These are phyloP conservation scores for Trachemys scripta DNA, from an alignment of 2,113 vertebrate species.

Conservation along the genomic window DNA sequence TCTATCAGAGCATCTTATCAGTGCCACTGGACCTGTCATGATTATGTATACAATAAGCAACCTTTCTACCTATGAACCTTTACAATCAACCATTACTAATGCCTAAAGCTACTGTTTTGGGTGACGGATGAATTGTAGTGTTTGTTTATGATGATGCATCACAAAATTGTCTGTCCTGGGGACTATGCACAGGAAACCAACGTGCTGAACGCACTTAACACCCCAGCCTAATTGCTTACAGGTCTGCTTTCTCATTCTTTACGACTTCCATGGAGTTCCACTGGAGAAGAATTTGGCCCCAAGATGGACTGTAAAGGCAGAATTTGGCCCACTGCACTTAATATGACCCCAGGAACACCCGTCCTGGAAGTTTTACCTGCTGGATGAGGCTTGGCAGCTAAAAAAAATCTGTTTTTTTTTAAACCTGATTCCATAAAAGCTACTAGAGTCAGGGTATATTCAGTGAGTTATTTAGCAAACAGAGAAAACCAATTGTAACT, in stretches of 20 bases:
- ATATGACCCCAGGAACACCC: not conserved
- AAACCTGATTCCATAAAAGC: not conserved
- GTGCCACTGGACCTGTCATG: constrained; percentile 11
- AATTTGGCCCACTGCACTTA: not conserved
- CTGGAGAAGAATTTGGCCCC: not conserved
- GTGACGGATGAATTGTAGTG: not conserved
- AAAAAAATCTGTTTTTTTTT: accelerated
- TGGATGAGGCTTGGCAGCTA: not conserved
- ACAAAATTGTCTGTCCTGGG: not conserved
- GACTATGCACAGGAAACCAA: not conserved
- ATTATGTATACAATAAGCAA: not conserved
- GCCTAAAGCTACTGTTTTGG: not conserved
- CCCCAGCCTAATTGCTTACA: not conserved
- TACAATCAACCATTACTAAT: not conserved
- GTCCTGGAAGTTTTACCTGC: not conserved
- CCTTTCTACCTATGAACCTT: not conserved
- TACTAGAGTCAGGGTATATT: not conserved
- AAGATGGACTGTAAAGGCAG: not conserved
- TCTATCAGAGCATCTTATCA: constrained; percentile 19
- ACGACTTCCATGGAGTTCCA: not conserved
- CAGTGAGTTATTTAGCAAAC: not conserved
- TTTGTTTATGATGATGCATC: not conserved
- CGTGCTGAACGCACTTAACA: not conserved
- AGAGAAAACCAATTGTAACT: not conserved
- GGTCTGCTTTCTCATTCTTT: not conserved